A percentile compares a stretch with the other conserved stretches of the same genome.
These are phyloP conservation scores for Cyclophora punctaria DNA, from an alignment of 2,888 invertebrate genomes.

Conservation along the genomic window DNA sequence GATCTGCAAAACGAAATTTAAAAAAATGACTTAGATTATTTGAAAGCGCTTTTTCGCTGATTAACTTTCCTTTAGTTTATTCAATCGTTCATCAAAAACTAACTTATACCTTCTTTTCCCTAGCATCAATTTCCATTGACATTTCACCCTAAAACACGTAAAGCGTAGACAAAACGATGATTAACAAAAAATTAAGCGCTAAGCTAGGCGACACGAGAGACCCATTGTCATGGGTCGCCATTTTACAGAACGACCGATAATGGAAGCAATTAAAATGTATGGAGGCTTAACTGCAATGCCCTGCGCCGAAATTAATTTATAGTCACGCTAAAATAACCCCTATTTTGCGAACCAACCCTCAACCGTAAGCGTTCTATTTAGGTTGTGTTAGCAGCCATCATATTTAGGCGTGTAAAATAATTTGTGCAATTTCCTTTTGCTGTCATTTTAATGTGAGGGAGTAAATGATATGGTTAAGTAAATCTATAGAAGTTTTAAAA, in stretches of 20 bases:
- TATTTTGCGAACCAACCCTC: conserved; percentile 38
- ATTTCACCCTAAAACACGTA: no score
- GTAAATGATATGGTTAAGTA: no score
- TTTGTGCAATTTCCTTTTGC: not conserved
- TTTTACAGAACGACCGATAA: conserved; percentile 68
- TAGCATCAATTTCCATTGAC: no score
- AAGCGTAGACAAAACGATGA: conserved; percentile 2
- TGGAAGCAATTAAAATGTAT: conserved; percentile 74
- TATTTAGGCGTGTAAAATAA: not conserved
- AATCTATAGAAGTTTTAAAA: no score
- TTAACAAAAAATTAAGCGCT: conserved; percentile 38
- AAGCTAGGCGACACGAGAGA: conserved; percentile 41
- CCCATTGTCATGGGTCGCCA: conserved; percentile 59
- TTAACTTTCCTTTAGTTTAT: no score
- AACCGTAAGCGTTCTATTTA: conserved; percentile 43
- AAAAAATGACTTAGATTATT: no score
- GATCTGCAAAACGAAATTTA: no score
- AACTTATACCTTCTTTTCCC: no score
- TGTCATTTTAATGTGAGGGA: no score
- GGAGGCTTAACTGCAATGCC: conserved; percentile 71
- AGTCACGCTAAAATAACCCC: conserved; percentile 62
- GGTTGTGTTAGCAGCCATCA: conserved; percentile 26
- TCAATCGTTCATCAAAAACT: no score
- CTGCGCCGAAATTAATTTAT: conserved; percentile 72
- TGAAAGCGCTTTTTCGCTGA: no score